These are phyloP conservation scores for Lucilia sericata DNA, from an alignment of 1,140 invertebrate genomes.

Conservation along the genomic window DNA sequence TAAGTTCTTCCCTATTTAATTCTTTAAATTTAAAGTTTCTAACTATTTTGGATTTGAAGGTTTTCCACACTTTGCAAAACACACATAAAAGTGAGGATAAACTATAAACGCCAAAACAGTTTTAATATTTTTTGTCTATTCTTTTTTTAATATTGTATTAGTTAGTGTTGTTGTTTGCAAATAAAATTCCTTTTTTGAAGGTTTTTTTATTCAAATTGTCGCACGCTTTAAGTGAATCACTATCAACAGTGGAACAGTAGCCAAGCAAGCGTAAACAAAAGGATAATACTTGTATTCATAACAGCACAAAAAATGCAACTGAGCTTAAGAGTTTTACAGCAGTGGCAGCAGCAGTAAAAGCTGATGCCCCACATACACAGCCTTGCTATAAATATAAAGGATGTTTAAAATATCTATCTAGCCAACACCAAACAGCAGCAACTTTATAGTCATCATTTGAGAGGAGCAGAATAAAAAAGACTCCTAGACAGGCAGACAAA, in stretches of 20 bases:
- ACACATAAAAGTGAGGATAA: neutral
- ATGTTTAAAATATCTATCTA: neutral
- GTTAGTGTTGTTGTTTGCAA: neutral
- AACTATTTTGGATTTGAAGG: too few species aligned
- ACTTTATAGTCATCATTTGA: neutral
- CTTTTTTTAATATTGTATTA: neutral
- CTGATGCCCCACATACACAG: neutral
- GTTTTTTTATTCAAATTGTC: conserved; percentile 32
- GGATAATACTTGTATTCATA: conserved; percentile 43
- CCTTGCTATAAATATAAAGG: neutral
- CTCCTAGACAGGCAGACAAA: neutral
- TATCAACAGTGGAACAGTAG: neutral
- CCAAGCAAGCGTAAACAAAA: conserved; percentile 42
- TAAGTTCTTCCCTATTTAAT: too few species aligned
- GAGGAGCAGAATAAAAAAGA: neutral
- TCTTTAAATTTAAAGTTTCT: too few species aligned
- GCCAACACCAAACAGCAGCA: neutral
- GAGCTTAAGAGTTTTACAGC: neutral
- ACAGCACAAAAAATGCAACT: conserved; percentile 30
- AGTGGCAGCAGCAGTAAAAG: neutral
- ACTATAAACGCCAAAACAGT: conserved; percentile 11
- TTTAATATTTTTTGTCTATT: neutral
- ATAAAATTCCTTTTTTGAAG: neutral
- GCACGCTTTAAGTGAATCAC: conserved; percentile 29
- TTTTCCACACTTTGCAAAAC: too few species aligned